Percentiles rank a stretch among this genome's conserved stretches.
Evolutionary conservation across 2,888 invertebrate species (phyloP).

Genomic region (Drosophila neoperkinsi): DNA sequence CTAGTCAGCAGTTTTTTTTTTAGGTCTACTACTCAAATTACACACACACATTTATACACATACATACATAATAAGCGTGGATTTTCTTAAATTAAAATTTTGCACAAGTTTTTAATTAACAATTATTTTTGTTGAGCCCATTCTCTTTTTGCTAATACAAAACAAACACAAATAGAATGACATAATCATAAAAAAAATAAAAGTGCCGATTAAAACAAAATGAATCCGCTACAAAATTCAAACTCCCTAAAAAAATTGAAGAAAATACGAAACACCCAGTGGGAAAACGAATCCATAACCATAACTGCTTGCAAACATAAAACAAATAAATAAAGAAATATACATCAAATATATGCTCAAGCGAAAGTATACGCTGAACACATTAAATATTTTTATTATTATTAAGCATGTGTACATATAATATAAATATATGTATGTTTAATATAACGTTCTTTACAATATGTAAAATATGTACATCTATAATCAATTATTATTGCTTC

Average conservation of each 20-base stretch:
- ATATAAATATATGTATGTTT: slow-evolving; percentile 5
- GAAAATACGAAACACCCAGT: neutral
- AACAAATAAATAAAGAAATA: neutral
- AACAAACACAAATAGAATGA: slow-evolving; percentile 7
- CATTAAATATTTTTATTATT: neutral
- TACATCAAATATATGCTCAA: neutral
- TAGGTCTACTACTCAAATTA: slow-evolving; percentile 15
- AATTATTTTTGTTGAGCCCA: neutral
- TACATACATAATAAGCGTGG: slow-evolving; percentile 19
- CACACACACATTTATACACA: slow-evolving; percentile 7
- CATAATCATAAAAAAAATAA: neutral
- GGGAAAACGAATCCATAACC: neutral
- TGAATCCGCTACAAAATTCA: neutral
- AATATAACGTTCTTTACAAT: neutral
- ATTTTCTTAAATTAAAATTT: slow-evolving; percentile 21
- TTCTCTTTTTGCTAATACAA: neutral
- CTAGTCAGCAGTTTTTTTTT: slow-evolving; percentile 17
- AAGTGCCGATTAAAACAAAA: neutral
- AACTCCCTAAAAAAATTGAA: neutral
- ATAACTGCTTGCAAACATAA: too few species aligned
- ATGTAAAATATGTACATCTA: neutral
- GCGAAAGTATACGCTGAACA: neutral
- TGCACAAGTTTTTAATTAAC: slow-evolving; percentile 4
- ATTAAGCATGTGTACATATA: neutral
- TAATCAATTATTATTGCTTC: slow-evolving; percentile 6